A percentile compares a stretch with the other conserved stretches of the same genome.
Conservation (phyloP, 2,888 invertebrate species). For the Agriopis marginaria region DNA sequence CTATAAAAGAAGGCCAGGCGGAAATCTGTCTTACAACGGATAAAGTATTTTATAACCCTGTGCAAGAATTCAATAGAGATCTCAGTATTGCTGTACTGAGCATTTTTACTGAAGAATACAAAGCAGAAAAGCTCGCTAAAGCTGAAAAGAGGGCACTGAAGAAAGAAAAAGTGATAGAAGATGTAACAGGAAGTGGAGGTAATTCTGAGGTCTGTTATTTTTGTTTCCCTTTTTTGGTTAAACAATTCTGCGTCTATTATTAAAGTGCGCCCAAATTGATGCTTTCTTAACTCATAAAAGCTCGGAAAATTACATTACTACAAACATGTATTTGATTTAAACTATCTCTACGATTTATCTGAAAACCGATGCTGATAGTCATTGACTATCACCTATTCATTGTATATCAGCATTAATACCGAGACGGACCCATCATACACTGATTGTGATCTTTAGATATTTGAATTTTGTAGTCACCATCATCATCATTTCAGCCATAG, state of each 20-base stretch:
- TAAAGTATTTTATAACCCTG: slow-evolving; percentile 98
- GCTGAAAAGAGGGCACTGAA: slow-evolving; percentile 54
- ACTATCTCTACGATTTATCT: too few species aligned
- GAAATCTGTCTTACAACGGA: slow-evolving; percentile 89
- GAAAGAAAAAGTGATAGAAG: slow-evolving; percentile 49
- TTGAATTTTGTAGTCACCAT: too few species aligned
- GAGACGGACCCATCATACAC: too few species aligned
- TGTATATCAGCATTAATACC: too few species aligned
- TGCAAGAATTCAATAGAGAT: slow-evolving; percentile 99
- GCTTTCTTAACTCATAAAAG: neutral
- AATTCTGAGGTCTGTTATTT: slow-evolving; percentile 44
- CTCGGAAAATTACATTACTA: too few species aligned
- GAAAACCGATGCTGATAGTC: too few species aligned
- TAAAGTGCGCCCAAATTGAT: neutral
- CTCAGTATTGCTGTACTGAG: slow-evolving; percentile 92
- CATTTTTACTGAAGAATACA: slow-evolving; percentile 87
- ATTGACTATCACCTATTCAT: too few species aligned
- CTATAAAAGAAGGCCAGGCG: slow-evolving; percentile 92
- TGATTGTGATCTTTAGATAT: too few species aligned
- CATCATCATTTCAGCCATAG: too few species aligned
- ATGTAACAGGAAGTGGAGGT: slow-evolving; percentile 34
- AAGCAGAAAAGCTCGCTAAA: slow-evolving; percentile 58
- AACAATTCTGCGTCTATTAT: neutral
- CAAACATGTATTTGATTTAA: too few species aligned
- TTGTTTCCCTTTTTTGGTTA: slow-evolving; percentile 15